Base-by-base conservation (phyloP, 2,797 vertebrate genomes). In the Emys orbicularis region DNA sequence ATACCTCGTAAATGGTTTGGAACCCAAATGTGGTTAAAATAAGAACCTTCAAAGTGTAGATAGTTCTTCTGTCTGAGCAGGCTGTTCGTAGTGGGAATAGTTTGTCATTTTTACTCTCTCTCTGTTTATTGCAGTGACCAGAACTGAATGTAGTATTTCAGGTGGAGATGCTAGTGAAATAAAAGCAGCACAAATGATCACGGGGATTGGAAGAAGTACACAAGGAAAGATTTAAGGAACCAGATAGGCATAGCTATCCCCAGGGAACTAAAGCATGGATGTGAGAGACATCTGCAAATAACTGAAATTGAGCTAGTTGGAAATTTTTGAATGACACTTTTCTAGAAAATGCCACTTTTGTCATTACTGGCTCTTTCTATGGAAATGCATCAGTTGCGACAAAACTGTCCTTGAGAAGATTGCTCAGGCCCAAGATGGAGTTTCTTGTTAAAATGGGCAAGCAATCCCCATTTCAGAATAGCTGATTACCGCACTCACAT, bases 31-130 rank as follows among this genome's bases (percentile, higher is more conserved):
- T 19, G 23, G 56, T 77, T 29, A 19, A 90, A 92, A 79, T 41
- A 88, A 96, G 79, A 72, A 19, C 11, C 41, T 27, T 5, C 54
- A 65, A 95, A 94, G 92, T 41, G 29, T 0, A 57, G 81, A 86
- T 13, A 89, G 92, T 57, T 90, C 84, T 72, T 93, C 7, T 2
- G 56, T 49, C 50, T 25, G 0, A 0, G 44, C 12, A 50, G 84
- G 72, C 85, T 83, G 56, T 72, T 8, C 83, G 41, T 3, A 50
- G 4, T 0, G 16, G 34, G 59, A 34, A 61, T 61, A 34, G 59
- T 94, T 61, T 9, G 76, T 84, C 44, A 23, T 77, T 92, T 87
- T 81, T 81, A 87, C 79, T 90, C 81, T 18, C 84, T 83, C 88
- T n/a, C 88, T 84, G 54, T 89, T 93, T 83, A 68, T 0, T 25